Evolutionary conservation across 2,888 invertebrate genomes (phyloP).

Genomic region (Orchesellides sinensis): DNA sequence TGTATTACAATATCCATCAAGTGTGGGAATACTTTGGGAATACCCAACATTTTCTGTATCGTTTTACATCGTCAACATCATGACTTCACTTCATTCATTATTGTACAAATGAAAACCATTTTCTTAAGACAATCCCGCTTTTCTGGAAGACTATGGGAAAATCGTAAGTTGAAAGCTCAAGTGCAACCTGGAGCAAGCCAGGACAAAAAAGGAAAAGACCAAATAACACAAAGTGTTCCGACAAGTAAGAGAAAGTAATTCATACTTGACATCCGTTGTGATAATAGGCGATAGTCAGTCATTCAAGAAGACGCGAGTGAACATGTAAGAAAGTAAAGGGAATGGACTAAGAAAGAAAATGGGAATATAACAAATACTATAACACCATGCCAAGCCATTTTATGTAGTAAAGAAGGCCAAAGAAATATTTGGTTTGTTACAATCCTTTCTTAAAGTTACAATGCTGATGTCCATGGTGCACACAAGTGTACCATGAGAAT

Average conservation of each 20-base stretch:
- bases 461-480: too few relatives aligned
- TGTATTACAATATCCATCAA: too few relatives aligned
- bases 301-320: neutral
- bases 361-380: neutral
- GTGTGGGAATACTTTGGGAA: neutral
- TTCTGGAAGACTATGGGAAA: neutral
- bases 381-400: neutral
- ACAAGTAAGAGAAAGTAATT: conserved; percentile 3
- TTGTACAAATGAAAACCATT: neutral
- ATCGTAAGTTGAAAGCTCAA: conserved; percentile 33
- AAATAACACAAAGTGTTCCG: neutral
- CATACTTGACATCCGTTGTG: conserved; percentile 6
- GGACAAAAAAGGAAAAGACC: neutral
- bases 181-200: neutral
- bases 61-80: conserved; percentile 2
- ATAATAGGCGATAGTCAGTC: conserved; percentile 1
- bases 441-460: too few relatives aligned
- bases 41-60: neutral
- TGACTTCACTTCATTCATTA: conserved; percentile 30
- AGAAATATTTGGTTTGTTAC: conserved; percentile 1
- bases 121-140: neutral
- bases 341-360: neutral
- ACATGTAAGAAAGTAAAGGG: neutral
- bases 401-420: too few relatives aligned
- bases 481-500: neutral